phyloP scores from a whole-genome alignment of 1,140 invertebrate genomes.

The Ostrea edulis region DNA sequence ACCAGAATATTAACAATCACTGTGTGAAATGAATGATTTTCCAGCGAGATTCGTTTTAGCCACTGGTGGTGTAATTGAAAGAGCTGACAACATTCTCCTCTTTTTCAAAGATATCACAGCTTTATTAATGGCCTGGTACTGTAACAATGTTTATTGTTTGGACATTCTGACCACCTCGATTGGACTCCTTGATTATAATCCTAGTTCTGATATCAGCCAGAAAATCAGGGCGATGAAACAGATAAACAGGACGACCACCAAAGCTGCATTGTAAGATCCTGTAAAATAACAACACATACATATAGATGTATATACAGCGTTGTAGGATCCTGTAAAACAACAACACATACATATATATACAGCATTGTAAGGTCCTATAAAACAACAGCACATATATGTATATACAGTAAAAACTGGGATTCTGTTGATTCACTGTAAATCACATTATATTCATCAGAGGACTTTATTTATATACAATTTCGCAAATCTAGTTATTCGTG shows the following conservation, averaged over 20 bases:
- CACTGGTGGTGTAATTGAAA: neutral
- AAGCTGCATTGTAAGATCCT: slow-evolving; percentile 59
- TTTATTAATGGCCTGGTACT: neutral
- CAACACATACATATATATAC: neutral
- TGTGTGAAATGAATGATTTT: neutral
- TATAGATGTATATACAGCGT: neutral
- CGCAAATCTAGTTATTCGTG: too few relatives aligned
- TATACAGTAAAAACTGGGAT: too few relatives aligned
- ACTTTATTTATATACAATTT: too few relatives aligned
- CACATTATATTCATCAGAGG: too few relatives aligned
- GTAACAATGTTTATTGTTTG: neutral
- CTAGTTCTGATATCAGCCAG: slow-evolving; percentile 67
- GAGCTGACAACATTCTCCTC: neutral
- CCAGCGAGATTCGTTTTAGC: neutral
- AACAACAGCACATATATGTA: slow-evolving; percentile 37
- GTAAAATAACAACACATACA: slow-evolving; percentile 45
- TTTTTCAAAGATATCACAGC: neutral
- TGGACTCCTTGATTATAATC: slow-evolving; percentile 60
- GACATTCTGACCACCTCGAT: neutral
- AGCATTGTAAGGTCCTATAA: slow-evolving; percentile 58
- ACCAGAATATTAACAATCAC: too few relatives aligned
- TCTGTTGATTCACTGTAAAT: too few relatives aligned
- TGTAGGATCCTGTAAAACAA: slow-evolving; percentile 59
- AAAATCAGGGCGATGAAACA: slow-evolving; percentile 64
- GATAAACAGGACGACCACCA: slow-evolving; percentile 59